phyloP scores from a whole-genome alignment of 2,888 invertebrate species.

The Acanthopleura granulata region DNA sequence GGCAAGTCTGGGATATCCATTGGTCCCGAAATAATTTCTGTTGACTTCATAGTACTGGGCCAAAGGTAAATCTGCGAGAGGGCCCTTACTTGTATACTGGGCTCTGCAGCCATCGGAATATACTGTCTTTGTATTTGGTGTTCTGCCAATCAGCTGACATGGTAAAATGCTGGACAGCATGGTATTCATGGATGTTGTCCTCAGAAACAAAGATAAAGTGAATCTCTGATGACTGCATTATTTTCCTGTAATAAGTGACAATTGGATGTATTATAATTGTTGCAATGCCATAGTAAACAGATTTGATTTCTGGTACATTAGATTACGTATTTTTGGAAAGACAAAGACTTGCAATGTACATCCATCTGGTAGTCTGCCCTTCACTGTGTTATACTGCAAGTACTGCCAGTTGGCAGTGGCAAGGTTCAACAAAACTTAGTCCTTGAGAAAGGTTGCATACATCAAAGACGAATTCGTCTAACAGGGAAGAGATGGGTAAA shows the following conservation, averaged over 20 bases:
- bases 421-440: slow-evolving; percentile 12
- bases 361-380: no score
- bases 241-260: slow-evolving; percentile 27
- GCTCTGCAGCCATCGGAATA: not conserved
- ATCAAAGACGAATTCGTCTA: not conserved
- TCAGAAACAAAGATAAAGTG: slow-evolving; percentile 31
- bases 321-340: slow-evolving; percentile 72
- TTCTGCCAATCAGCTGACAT: not conserved
- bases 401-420: slow-evolving; percentile 32
- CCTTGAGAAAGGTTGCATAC: slow-evolving; percentile 1
- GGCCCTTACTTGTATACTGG: not conserved
- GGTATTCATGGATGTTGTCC: slow-evolving; percentile 32
- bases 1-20: no score
- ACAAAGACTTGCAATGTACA: slow-evolving; percentile 69
- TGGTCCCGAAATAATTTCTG: not conserved
- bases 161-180: slow-evolving; percentile 32
- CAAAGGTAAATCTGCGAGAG: not conserved
- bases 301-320: slow-evolving; percentile 32
- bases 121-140: not conserved
- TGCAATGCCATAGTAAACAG: slow-evolving; percentile 25
- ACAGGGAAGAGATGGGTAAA: not conserved
- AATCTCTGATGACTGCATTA: slow-evolving; percentile 22
- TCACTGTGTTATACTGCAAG: slow-evolving; percentile 29
- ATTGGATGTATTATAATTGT: slow-evolving; percentile 39
- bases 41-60: not conserved